Evolutionary conservation across 1,140 invertebrate species (phyloP), one percentile per base, ranked within the genome.

Genomic region (Drosophila lacteicornis): DNA sequence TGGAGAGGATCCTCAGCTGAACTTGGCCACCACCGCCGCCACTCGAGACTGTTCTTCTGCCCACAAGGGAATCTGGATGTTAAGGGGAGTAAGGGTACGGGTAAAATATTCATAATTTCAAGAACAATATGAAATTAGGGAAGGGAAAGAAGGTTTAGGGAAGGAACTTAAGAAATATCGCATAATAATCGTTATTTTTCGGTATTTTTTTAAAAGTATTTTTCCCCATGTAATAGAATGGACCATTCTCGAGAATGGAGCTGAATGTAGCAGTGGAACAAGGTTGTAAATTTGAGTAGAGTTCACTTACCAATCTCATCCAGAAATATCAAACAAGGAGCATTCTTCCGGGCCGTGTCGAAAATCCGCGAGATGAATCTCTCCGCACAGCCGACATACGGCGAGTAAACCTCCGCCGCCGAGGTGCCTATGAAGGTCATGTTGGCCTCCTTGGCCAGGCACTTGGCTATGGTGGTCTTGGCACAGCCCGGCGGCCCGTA

Each of bases 401-500:
- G 94, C 0, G 95, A 96, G 71, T 95, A 96, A 6, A 96, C 93
- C 80, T 96, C 94, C 2, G 96, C 95, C 50, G 95, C 94, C 67
- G 94, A 95, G 1, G 94, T 93, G 8, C 95, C 92, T 19, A 96
- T 93, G 45, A 96, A 95, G n/a, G 94, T 94, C 62, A 94, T 94
- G 62, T 94, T 93, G 27, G 94, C 94, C 56, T 95, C 94, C 60
- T 93, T 94, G 17, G 96, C 96, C 30, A 96, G 63, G 4, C 96
- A 95, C 80, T 95, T 94, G 13, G 95, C 95, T 19, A 97, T 93
- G 67, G 95, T 95, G 8, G 96, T 97, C 93, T 97, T 97, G 5
- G 95, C 96, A 92, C 96, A 96, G 3, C 96, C 96, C 2, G 96
- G 96, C 19, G 96, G 96, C 3, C 96, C 96, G 93, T 96, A 96